A percentile compares a stretch with the other conserved stretches of the same genome.
These are phyloP conservation scores for Cheirogaleus major DNA, from an alignment of 2,797 vertebrate genomes.

Conservation along the genomic window DNA sequence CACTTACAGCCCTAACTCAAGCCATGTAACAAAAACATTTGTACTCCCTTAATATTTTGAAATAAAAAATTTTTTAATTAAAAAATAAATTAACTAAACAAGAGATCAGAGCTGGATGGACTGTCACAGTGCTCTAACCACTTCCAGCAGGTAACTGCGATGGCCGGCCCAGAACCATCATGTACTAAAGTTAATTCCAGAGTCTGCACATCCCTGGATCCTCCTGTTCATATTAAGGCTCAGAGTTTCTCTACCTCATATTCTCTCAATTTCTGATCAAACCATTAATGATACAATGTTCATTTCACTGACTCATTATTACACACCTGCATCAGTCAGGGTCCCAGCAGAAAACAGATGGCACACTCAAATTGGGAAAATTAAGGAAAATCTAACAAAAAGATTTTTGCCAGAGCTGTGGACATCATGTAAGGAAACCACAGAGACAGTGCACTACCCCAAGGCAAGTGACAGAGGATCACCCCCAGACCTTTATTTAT, in stretches of 20 bases:
- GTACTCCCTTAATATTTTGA: not conserved
- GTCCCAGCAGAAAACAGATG: slow-evolving; percentile 9
- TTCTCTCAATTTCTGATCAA: not conserved
- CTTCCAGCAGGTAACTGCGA: not conserved
- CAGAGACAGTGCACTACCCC: not conserved
- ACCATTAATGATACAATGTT: not conserved
- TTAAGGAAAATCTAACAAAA: slow-evolving; percentile 47
- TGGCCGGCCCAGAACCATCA: not conserved
- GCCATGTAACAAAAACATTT: not conserved
- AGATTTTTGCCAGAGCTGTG: not conserved
- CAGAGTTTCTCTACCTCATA: not conserved
- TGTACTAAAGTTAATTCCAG: not conserved
- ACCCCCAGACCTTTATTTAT: not conserved
- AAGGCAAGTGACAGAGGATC: not conserved
- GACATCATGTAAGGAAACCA: not conserved
- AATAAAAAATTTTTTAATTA: not conserved
- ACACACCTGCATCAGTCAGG: not conserved
- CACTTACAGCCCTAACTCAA: not conserved
- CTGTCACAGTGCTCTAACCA: not conserved
- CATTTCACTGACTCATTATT: slow-evolving; percentile 3
- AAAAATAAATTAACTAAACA: not conserved
- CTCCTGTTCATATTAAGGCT: not conserved
- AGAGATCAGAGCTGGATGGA: not conserved
- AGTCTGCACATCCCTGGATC: not conserved
- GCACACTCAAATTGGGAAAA: slow-evolving; percentile 28